Evolutionary conservation across 2,888 invertebrate species (phyloP).

Genomic region (Lycia hirtaria): DNA sequence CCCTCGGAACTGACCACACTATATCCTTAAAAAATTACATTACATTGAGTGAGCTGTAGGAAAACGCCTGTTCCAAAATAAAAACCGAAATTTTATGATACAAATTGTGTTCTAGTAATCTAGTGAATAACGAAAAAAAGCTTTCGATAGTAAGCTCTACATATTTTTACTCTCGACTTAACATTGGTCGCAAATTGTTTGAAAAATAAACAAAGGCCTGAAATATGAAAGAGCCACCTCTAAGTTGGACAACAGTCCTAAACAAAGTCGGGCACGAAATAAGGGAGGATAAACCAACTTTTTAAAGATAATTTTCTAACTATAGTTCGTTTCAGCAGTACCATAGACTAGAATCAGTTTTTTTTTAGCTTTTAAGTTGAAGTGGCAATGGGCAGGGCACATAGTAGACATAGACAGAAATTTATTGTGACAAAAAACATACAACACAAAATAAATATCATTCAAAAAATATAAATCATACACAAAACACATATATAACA

Average conservation of each 20-base stretch:
- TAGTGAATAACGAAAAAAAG: too few relatives aligned
- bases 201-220: background rate
- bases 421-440: too few relatives aligned
- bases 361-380: too few relatives aligned
- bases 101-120: background rate
- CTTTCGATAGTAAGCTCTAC: background rate
- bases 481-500: too few relatives aligned
- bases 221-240: slow-evolving; percentile 5
- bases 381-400: too few relatives aligned
- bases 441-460: too few relatives aligned
- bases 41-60: too few relatives aligned
- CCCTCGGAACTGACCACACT: too few relatives aligned
- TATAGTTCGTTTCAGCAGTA: slow-evolving; percentile 3
- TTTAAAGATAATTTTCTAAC: slow-evolving; percentile 28
- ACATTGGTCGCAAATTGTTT: slow-evolving; percentile 4
- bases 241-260: slow-evolving; percentile 21
- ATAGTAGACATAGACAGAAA: too few relatives aligned
- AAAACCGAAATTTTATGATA: background rate
- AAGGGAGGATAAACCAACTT: slow-evolving; percentile 22
- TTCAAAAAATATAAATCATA: too few relatives aligned
- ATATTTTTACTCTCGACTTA: background rate
- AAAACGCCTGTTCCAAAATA: background rate
- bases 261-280: slow-evolving; percentile 23
- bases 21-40: too few relatives aligned
- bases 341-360: background rate